Conservation (phyloP, 1,140 invertebrate species). For the Lysiphlebus fabarum region DNA sequence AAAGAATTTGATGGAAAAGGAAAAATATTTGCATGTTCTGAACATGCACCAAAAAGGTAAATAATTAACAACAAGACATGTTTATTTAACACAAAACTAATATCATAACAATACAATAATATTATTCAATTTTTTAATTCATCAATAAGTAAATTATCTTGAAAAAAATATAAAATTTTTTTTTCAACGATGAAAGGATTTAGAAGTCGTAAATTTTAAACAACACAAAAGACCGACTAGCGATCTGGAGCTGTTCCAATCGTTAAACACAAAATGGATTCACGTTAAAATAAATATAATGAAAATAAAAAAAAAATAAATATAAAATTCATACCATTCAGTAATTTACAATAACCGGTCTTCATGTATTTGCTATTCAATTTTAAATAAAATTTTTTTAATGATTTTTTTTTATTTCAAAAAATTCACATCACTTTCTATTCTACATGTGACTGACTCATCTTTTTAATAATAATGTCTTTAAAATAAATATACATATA, state of each 20-base stretch:
- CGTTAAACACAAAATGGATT: constrained; percentile 40
- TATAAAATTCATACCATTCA: too few relatives aligned
- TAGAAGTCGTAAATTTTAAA: neutral
- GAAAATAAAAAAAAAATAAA: too few relatives aligned
- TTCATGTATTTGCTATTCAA: neutral
- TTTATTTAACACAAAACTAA: neutral
- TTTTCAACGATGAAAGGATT: neutral
- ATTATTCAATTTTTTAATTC: too few relatives aligned
- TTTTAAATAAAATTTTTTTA: too few relatives aligned
- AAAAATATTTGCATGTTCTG: constrained; percentile 64
- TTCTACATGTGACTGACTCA: too few relatives aligned
- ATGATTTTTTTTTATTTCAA: too few relatives aligned
- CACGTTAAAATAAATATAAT: constrained; percentile 25
- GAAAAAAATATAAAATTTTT: too few relatives aligned
- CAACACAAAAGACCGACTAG: neutral
- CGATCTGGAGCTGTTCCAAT: constrained; percentile 36
- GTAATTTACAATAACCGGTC: too few relatives aligned
- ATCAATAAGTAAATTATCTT: too few relatives aligned
- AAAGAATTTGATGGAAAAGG: constrained; percentile 51
- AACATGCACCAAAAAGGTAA: constrained; percentile 50
- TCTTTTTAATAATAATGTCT: too few relatives aligned
- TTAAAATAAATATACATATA: too few relatives aligned
- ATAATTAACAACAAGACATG: neutral
- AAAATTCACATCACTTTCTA: too few relatives aligned
- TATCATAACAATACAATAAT: neutral